Base-by-base conservation (phyloP, 2,888 invertebrate genomes). In the Drosophila kuntzei region DNA sequence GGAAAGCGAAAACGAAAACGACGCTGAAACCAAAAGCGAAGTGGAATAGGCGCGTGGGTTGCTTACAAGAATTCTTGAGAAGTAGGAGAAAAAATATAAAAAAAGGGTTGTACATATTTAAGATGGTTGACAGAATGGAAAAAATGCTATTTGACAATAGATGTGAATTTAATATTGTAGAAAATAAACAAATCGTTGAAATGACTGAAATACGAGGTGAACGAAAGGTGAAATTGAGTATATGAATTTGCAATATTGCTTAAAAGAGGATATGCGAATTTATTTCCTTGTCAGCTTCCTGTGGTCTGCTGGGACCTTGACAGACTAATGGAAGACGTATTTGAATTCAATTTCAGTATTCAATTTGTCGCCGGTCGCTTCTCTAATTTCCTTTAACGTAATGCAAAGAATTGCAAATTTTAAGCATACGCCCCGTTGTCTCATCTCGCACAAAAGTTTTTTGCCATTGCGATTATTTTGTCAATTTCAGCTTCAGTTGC, bases 331-430 rank as follows among this genome's bases (percentile, higher is more conserved):
- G 51, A 50, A 59, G 27, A 44, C 29, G 44, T 88, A 81, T 82
- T 88, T 82, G 86, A 79, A 82, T 88, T 85, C 70, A 76, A 82
- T 88, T 87, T 71, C 62, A 25, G 54, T 65, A 64, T 73, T 83
- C 80, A 87, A 87, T 80, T 80, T 80, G 76, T 66, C 67, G 64
- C 41, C 62, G 65, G 49, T 36, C 49, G 63, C 36, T 64, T 72
- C 66, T 72, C 64, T 85, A 87, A 85, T 81, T 85, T 87, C 68
- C 76, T 67, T 85, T 71, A 62, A 43, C 27, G 59, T 44, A 87
- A 87, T 84, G 79, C 79, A 82, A 82, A 44, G 72, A 82, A 88
- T 87, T 87, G 89, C 77, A 71, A 83, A 84, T 89, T 89, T 80
- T 77, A 72, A 87, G 87, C 64, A 89, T 70, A 83, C 76, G 88